Evolutionary conservation across 2,888 invertebrate species (phyloP).

Genomic region (Drosophila trichaetosa): DNA sequence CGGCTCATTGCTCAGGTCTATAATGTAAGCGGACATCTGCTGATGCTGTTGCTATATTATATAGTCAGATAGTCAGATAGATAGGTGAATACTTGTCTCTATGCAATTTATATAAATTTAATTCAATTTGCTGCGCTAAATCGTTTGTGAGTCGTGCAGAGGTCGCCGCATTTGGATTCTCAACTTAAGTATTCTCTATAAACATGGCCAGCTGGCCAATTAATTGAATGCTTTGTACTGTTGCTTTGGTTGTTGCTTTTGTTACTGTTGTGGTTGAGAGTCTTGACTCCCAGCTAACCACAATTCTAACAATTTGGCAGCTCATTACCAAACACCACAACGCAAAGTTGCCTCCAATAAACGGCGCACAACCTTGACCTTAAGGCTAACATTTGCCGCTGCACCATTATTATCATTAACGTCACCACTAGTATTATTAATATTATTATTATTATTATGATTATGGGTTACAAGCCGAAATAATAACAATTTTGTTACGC

Average conservation of each 20-base stretch:
- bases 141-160: conserved; percentile 65
- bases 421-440: conserved; percentile 21
- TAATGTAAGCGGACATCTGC: conserved; percentile 77
- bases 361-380: conserved; percentile 78
- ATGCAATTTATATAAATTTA: conserved; percentile 78
- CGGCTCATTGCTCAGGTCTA: conserved; percentile 61
- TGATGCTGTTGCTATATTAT: conserved; percentile 34
- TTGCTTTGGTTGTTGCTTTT: conserved; percentile 11
- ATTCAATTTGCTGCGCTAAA: conserved; percentile 78
- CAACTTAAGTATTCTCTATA: conserved; percentile 54
- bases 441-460: conserved; percentile 60
- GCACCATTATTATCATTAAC: conserved; percentile 46
- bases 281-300: conserved; percentile 57
- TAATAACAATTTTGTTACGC: conserved; percentile 82
- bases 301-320: conserved; percentile 79
- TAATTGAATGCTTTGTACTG: conserved; percentile 55
- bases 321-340: conserved; percentile 67
- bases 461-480: conserved; percentile 69
- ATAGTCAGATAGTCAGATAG: conserved; percentile 30
- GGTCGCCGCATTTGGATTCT: conserved; percentile 63
- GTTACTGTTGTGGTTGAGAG: conserved; percentile 7
- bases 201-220: conserved; percentile 64
- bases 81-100: conserved; percentile 54
- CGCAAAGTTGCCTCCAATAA: conserved; percentile 65
- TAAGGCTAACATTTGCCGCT: conserved; percentile 49